Evolutionary conservation across 2,888 invertebrate species (phyloP).

Genomic region (Cerceris ruficornis): DNA sequence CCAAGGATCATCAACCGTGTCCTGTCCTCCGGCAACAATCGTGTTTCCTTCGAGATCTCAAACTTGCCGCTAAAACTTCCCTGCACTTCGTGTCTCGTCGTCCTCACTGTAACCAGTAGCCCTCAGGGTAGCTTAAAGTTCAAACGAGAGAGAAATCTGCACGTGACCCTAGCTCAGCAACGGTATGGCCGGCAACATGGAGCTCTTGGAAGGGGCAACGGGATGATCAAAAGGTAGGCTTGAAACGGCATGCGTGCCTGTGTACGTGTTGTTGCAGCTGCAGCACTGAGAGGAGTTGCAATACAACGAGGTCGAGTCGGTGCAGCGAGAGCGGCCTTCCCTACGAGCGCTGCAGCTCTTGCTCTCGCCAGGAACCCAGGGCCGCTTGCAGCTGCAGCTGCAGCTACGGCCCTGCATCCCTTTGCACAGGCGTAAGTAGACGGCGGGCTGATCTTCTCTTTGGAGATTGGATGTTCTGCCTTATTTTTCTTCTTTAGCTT

Average conservation of each 20-base stretch:
- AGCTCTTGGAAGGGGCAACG: background rate
- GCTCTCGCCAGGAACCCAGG: conserved; percentile 87
- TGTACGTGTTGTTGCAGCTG: conserved; percentile 84
- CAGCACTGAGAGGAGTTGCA: conserved; percentile 92
- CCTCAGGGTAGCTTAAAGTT: no score
- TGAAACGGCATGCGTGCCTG: conserved; percentile 69
- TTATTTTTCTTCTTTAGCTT: background rate
- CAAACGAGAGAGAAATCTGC: background rate
- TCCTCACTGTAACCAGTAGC: no score
- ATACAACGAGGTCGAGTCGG: conserved; percentile 89
- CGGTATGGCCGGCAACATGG: conserved; percentile 25
- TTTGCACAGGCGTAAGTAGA: conserved; percentile 93
- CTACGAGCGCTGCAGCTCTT: conserved; percentile 89
- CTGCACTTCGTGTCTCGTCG: no score
- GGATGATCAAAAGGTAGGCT: conserved; percentile 33
- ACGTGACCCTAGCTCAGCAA: conserved; percentile 5
- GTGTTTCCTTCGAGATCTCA: no score
- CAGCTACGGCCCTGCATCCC: conserved; percentile 91
- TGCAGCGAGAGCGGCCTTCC: conserved; percentile 85
- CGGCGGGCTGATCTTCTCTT: conserved; percentile 32
- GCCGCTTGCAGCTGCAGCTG: conserved; percentile 87
- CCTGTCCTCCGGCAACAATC: no score
- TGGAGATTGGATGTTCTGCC: background rate
- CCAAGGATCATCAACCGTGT: no score
- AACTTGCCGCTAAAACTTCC: no score